A percentile compares a stretch with the other conserved stretches of the same genome.
phyloP scores from a whole-genome alignment of 2,888 invertebrate genomes.

The Nyleta sp. region DNA sequence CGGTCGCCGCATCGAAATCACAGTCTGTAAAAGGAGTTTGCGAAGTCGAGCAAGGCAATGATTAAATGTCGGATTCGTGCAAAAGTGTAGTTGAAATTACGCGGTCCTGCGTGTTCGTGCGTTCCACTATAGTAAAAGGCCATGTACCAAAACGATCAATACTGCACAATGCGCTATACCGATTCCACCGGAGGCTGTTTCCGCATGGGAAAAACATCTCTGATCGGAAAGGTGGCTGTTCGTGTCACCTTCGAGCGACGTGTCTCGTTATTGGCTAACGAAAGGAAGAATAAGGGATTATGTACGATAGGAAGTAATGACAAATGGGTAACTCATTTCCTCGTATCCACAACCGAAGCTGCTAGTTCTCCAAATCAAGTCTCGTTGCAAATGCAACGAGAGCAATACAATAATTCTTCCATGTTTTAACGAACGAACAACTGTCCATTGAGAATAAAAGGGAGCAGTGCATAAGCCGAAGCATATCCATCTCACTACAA shows the following conservation, averaged over 20 bases:
- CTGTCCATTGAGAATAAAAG: slow-evolving; percentile 3
- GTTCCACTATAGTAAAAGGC: slow-evolving; percentile 53
- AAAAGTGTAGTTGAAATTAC: slow-evolving; percentile 52
- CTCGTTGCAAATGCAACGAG: background rate
- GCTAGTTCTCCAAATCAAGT: slow-evolving; percentile 16
- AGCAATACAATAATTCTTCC: background rate
- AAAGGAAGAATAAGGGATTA: slow-evolving; percentile 37
- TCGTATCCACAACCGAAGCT: slow-evolving; percentile 1
- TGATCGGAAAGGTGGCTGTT: slow-evolving; percentile 44
- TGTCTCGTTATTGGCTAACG: slow-evolving; percentile 39
- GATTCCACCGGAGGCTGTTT: slow-evolving; percentile 51
- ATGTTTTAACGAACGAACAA: slow-evolving; percentile 19
- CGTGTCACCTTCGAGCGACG: slow-evolving; percentile 46
- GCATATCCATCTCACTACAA: no score
- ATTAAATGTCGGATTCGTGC: slow-evolving; percentile 33
- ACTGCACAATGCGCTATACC: slow-evolving; percentile 59
- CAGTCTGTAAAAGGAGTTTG: slow-evolving; percentile 13
- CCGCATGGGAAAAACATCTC: slow-evolving; percentile 51
- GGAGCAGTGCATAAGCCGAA: background rate
- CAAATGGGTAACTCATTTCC: slow-evolving; percentile 40
- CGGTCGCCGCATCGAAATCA: slow-evolving; percentile 19
- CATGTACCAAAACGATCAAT: slow-evolving; percentile 62
- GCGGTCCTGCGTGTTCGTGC: slow-evolving; percentile 52
- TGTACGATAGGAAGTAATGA: slow-evolving; percentile 34
- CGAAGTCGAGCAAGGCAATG: slow-evolving; percentile 11